Conservation (phyloP, 2,888 invertebrate species). For the Pyrocoelia pectoralis region DNA sequence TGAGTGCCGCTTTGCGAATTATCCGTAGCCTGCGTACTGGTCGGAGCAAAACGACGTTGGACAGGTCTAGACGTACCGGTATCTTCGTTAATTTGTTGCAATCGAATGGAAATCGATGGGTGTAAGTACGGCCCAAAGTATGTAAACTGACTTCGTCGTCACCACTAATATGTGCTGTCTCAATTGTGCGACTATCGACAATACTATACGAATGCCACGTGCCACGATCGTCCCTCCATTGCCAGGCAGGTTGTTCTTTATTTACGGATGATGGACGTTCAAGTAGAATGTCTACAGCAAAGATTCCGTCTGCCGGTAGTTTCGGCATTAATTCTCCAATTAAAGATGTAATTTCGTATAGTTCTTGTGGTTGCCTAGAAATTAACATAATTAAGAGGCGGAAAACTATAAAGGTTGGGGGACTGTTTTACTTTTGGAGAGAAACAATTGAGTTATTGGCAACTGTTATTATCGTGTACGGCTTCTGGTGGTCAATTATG, state of each 20-base stretch:
- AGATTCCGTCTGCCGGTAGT: conserved; percentile 93
- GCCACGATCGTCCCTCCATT: conserved; percentile 95
- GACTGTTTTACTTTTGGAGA: no score
- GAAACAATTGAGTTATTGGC: no score
- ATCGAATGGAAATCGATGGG: conserved; percentile 91
- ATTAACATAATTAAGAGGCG: no score
- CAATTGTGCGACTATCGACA: conserved; percentile 93
- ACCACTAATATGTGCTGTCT: conserved; percentile 92
- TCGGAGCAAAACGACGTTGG: conserved; percentile 78
- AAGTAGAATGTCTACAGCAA: conserved; percentile 89
- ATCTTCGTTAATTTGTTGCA: conserved; percentile 99
- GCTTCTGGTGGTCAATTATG: no score
- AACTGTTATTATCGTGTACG: no score
- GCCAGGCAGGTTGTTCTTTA: conserved; percentile 89
- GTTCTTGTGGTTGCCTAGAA: conserved; percentile 82
- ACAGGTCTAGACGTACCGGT: conserved; percentile 94
- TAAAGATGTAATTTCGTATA: conserved; percentile 96
- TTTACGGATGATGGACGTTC: conserved; percentile 75
- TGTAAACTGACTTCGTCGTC: conserved; percentile 96
- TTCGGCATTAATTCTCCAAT: conserved; percentile 98
- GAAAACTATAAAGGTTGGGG: conserved; percentile 19
- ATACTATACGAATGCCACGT: conserved; percentile 93
- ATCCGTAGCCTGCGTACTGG: conserved; percentile 44
- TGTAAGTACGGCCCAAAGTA: conserved; percentile 92
- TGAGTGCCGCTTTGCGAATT: conserved; percentile 45